Base-by-base conservation (phyloP, 92 coral and sea anemone species). In the Desmophyllum pertusum region DNA sequence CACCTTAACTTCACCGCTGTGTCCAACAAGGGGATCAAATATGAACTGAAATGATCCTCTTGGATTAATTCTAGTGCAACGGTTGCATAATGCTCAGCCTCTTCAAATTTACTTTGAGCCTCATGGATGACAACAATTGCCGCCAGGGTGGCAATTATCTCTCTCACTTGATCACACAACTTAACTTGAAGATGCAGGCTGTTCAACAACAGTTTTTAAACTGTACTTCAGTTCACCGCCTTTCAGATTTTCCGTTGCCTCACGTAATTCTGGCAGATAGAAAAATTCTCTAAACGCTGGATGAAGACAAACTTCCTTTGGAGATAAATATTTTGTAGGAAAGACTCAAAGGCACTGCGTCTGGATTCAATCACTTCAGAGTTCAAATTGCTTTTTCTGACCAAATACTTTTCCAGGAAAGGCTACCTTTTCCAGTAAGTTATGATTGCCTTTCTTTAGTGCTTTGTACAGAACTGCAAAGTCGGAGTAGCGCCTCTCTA, bases 121-220 rank as follows among this genome's bases (percentile, higher is more conserved):
- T 88, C 93, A 76, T 90, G 89, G 15, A 92, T 91, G 19, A 90
- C 99, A 27, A 94, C 95, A 76, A 97, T 90, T 59, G 92, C 92
- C 3, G 98, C 91, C 6, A 97, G 80, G 8, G 99, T 97, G 6
- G 98, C 98, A 31, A 94, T 88, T 61, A 91, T 87, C 73, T 97
- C 98, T 19, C 87, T 87, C 35, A 76, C 75, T 36, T 93, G 87
- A 83, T 97, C 99, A 39, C 91, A 91, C 80, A 97, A 88, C 76
- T 97, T 97, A 55, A 94, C 95, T 73, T 97, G 99, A 42, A 97
- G 90, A 73, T 97, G 99, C n/a, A 97, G 90, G 0, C 93, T 93
- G 89, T 97, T 97, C 29, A 93, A 77, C 9, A 97, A 86, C 36
- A 90, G 94, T 67, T 87, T n/a, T 87, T 72, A 97, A 81, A 38